A percentile compares a stretch with the other conserved stretches of the same genome.
These are phyloP conservation scores for Calidris pygmaea DNA, from an alignment of 2,113 vertebrate genomes.

Conservation along the genomic window DNA sequence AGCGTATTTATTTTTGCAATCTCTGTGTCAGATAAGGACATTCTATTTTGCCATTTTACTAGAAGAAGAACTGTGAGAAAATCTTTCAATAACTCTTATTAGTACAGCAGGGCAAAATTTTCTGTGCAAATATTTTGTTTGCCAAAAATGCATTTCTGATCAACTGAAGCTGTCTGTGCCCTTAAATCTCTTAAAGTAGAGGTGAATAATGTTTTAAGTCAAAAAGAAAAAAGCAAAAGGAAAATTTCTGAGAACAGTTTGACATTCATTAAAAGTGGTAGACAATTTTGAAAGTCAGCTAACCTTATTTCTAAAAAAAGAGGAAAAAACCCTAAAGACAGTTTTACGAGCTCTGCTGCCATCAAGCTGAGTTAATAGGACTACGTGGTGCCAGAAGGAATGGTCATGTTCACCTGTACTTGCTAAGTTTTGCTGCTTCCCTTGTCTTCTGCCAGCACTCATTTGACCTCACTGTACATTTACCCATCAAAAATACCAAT, in stretches of 20 bases:
- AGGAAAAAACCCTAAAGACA: fast-evolving
- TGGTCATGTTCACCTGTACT: background rate
- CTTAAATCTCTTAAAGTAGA: background rate
- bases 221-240: background rate
- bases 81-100: background rate
- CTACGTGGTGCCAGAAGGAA: background rate
- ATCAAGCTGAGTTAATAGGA: background rate
- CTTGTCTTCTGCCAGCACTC: background rate
- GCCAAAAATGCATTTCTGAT: background rate
- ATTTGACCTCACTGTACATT: background rate
- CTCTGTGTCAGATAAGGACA: background rate
- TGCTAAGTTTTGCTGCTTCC: background rate
- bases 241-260: background rate
- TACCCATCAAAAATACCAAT: background rate
- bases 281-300: background rate
- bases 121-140: slow-evolving; percentile 1
- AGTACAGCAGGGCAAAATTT: background rate
- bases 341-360: background rate
- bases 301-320: background rate
- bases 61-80: background rate
- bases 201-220: background rate
- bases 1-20: background rate
- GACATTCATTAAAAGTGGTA: background rate
- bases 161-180: background rate
- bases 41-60: background rate